phyloP scores from a whole-genome alignment of 2,888 invertebrate species.

The Ichneumoninae sp. region DNA sequence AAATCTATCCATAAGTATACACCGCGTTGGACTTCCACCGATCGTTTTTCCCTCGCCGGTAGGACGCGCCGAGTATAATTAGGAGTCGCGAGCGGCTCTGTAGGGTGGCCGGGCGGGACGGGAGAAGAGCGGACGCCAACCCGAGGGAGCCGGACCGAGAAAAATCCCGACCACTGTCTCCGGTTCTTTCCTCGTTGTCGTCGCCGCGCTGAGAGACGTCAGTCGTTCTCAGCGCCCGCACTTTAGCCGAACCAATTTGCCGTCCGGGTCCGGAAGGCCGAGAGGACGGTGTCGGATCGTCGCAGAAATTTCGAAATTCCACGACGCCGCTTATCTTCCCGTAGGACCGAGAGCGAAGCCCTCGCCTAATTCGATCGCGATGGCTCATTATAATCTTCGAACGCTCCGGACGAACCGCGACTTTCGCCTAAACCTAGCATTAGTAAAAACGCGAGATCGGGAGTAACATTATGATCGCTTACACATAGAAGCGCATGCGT shows the following conservation, averaged over 20 bases:
- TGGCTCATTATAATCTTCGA: conserved; percentile 80
- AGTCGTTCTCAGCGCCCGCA: not conserved
- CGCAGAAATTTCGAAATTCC: conserved; percentile 60
- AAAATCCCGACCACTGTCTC: conserved; percentile 43
- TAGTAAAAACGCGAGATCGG: conserved; percentile 81
- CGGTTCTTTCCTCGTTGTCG: conserved; percentile 8
- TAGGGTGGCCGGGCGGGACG: not conserved
- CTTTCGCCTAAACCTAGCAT: conserved; percentile 78
- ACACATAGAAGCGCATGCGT: conserved; percentile 7
- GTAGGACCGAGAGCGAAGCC: conserved; percentile 69
- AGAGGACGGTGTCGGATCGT: not conserved
- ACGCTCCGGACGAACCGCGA: conserved; percentile 24
- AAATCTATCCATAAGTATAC: conserved; percentile 55
- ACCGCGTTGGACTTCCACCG: conserved; percentile 27
- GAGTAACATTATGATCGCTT: conserved; percentile 79
- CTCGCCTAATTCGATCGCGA: conserved; percentile 78
- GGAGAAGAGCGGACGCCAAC: not conserved
- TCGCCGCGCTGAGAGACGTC: not conserved
- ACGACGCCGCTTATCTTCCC: conserved; percentile 18
- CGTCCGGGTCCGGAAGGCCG: not conserved
- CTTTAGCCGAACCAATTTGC: conserved; percentile 31
- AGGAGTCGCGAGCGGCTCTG: conserved; percentile 11
- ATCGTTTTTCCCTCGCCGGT: conserved; percentile 44
- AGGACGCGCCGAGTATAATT: conserved; percentile 51
- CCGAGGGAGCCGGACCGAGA: not conserved